Evolutionary conservation across 2,888 invertebrate species (phyloP), one percentile per base, ranked within the genome.

Genomic region (Oligia strigilis): DNA sequence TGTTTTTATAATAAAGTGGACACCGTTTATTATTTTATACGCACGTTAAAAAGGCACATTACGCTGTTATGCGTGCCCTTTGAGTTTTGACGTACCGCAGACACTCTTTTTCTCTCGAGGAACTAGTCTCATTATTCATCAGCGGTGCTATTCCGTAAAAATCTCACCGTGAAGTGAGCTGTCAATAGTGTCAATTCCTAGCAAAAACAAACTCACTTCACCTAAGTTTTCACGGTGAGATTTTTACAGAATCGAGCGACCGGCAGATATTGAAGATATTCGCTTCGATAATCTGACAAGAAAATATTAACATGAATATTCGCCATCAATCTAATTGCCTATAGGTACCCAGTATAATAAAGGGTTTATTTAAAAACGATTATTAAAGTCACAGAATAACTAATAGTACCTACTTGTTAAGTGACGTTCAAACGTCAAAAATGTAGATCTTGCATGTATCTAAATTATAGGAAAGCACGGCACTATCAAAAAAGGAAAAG

Each of bases 1-100:
- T 9, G 23, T 66, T 82, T 70, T 78, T 82, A 14, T 40, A 46
- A 23, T 43, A 78, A 82, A 73, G 52, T 67, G 71, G 23, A 65
- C 49, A 58, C 14, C 23, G 46, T 64, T 76, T 78, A 64, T 36
- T 58, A 66, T 73, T 85, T 78, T 76, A 75, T 82, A 75, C 62
- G 72, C 58, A 71, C n/a, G 23, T 77, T 77, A 65, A 75, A 60
- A 74, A 72, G 9, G 19, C 29, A 69, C 14, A 49, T 58, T 69
- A 72, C 43, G 17, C 29, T 62, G 64, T 40, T 60, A 43, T 46
- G 66, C 55, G 43, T 40, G 6, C 46, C 52, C 60, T 72, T 82
- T 58, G 71, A 40, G n/a, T 40, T 19, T 23, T 81, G 67, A 71
- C 49, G 72, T 55, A 49, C 78, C 67, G 66, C 60, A 43, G 13